Evolutionary conservation across 2,113 vertebrate genomes (phyloP).

Genomic region (Scortum barcoo): DNA sequence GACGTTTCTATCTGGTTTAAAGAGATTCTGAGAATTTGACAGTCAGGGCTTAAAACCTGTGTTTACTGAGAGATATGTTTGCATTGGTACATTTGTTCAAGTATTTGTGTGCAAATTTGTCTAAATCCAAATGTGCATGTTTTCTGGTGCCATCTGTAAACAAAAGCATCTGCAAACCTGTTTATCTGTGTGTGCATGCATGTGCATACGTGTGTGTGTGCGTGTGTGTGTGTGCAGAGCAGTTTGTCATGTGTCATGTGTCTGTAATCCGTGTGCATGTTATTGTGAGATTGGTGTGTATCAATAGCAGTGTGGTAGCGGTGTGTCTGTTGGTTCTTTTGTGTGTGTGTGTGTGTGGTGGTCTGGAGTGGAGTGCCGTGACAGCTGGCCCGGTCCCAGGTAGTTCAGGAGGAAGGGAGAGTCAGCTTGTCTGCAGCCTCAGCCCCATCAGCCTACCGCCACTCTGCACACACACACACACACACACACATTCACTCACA

Average conservation of each 20-base stretch:
- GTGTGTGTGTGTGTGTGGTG: constrained; percentile 46
- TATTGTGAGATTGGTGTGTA: constrained; percentile 59
- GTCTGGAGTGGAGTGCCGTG: constrained; percentile 66
- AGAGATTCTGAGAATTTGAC: constrained; percentile 65
- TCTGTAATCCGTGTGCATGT: constrained; percentile 67
- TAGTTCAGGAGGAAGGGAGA: constrained; percentile 76
- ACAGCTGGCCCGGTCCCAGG: constrained; percentile 83
- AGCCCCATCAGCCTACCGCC: constrained; percentile 43
- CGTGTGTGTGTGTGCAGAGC: constrained; percentile 19
- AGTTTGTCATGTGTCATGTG: constrained; percentile 65
- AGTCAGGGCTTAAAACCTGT: constrained; percentile 65
- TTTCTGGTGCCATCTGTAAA: constrained; percentile 75
- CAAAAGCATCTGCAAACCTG: constrained; percentile 82
- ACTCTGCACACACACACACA: constrained; percentile 27
- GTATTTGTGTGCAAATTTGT: constrained; percentile 80
- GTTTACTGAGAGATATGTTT: constrained; percentile 74
- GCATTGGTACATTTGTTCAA: constrained; percentile 76
- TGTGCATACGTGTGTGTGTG: constrained; percentile 16
- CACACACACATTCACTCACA: constrained; percentile 36
- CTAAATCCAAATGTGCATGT: constrained; percentile 81
- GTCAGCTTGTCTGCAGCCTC: constrained; percentile 69
- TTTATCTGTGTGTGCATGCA: constrained; percentile 61
- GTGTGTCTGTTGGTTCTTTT: constrained; percentile 36
- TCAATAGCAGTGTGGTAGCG: constrained; percentile 24
- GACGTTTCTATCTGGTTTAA: constrained; percentile 59